Evolutionary conservation across 2,888 invertebrate species (phyloP).

Genomic region (Lottia gigantea): DNA sequence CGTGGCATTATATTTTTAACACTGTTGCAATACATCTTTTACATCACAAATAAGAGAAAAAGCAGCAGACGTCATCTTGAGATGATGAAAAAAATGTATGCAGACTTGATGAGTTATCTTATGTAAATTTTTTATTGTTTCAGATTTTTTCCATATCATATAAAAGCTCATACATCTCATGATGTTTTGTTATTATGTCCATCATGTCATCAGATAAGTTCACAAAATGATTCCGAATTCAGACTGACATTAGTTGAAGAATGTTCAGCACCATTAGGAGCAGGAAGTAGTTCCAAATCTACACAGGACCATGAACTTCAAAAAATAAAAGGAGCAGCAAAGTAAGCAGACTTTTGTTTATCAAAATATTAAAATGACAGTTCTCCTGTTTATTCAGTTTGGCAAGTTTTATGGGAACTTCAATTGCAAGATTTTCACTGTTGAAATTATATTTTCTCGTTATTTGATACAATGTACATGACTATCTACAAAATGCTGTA

Average conservation of each 20-base stretch:
- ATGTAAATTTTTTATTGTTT: slow-evolving; percentile 17
- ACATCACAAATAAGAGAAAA: too few species aligned
- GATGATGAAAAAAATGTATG: too few species aligned
- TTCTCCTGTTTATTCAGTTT: too few species aligned
- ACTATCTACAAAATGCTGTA: too few species aligned
- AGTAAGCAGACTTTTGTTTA: slow-evolving; percentile 40
- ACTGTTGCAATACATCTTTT: too few species aligned
- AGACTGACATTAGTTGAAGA: slow-evolving; percentile 73
- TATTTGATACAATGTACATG: too few species aligned
- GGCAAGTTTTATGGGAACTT: too few species aligned
- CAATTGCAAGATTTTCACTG: too few species aligned
- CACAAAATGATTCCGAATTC: slow-evolving; percentile 74
- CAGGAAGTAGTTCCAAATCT: slow-evolving; percentile 48
- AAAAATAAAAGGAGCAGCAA: slow-evolving; percentile 65
- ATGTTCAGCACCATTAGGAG: slow-evolving; percentile 77
- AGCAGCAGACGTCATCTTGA: too few species aligned
- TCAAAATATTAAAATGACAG: not conserved
- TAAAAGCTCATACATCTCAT: slow-evolving; percentile 84
- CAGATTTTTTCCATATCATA: slow-evolving; percentile 72
- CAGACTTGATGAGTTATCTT: too few species aligned
- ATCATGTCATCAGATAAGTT: slow-evolving; percentile 79
- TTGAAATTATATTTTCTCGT: too few species aligned
- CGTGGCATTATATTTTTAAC: not conserved
- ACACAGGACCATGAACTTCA: slow-evolving; percentile 53
- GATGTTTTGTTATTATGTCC: slow-evolving; percentile 82